Percentiles rank a stretch among this genome's conserved stretches.
These are phyloP conservation scores for Sweltsa coloradensis DNA, from an alignment of 1,140 invertebrate species.

Conservation along the genomic window DNA sequence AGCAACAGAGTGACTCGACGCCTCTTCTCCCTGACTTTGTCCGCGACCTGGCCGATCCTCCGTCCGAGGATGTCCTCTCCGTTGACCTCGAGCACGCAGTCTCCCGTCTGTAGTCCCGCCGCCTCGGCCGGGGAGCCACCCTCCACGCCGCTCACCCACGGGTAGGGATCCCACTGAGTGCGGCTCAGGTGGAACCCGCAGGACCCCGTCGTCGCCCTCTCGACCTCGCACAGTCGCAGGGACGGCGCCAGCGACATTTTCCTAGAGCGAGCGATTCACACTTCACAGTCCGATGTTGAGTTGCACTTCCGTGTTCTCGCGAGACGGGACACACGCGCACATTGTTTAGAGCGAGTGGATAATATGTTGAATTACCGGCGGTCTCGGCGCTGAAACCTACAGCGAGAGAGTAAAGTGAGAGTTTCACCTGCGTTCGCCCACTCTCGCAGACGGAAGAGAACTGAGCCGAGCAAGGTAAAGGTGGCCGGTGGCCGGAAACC, in stretches of 20 bases:
- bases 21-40: slow-evolving; percentile 25
- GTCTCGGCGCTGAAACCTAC: too few species aligned
- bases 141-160: slow-evolving; percentile 30
- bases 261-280: too few species aligned
- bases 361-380: too few species aligned
- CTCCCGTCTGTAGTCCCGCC: slow-evolving; percentile 27
- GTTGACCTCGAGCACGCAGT: slow-evolving; percentile 30
- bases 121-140: slow-evolving; percentile 25
- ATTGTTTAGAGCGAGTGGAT: too few species aligned
- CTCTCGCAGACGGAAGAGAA: background rate
- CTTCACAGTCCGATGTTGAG: too few species aligned
- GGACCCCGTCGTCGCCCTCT: slow-evolving; percentile 17
- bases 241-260: slow-evolving; percentile 12
- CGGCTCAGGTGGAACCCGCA: slow-evolving; percentile 29
- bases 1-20: slow-evolving; percentile 31
- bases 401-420: background rate
- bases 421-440: background rate
- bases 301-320: too few species aligned
- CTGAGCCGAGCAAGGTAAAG: too few species aligned
- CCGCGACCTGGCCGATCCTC: slow-evolving; percentile 28
- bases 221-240: slow-evolving; percentile 18
- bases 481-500: too few species aligned
- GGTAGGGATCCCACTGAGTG: slow-evolving; percentile 32
- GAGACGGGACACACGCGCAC: too few species aligned
- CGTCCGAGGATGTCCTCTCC: slow-evolving; percentile 27